Evolutionary conservation across 2,888 invertebrate genomes (phyloP).

Genomic region (Melitaea athalia): DNA sequence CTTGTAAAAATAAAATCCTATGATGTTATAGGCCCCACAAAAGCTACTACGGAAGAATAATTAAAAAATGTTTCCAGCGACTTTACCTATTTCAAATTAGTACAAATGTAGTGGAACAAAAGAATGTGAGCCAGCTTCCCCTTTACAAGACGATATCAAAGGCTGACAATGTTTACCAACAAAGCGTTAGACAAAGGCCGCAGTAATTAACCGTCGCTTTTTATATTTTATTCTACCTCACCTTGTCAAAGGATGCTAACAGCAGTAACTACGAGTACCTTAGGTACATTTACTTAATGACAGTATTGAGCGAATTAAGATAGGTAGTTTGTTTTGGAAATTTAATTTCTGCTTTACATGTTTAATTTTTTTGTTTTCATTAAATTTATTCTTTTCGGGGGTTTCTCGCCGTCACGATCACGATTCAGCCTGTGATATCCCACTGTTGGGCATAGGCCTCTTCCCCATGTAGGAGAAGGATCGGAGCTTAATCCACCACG

Average conservation of each 20-base stretch:
- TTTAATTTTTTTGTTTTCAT: too few species aligned
- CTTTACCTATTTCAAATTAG: slow-evolving; percentile 3
- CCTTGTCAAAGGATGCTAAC: slow-evolving; percentile 16
- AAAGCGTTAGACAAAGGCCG: slow-evolving; percentile 16
- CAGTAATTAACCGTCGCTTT: slow-evolving; percentile 20
- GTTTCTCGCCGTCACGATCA: too few species aligned
- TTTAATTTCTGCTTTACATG: too few species aligned
- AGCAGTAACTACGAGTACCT: slow-evolving; percentile 12
- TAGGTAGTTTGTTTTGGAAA: too few species aligned
- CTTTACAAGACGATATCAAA: slow-evolving; percentile 15
- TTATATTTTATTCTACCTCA: slow-evolving; percentile 20
- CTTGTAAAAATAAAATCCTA: too few species aligned
- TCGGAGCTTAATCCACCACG: too few species aligned
- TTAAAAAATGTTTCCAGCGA: neutral
- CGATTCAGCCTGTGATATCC: too few species aligned
- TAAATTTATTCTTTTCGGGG: too few species aligned
- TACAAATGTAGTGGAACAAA: slow-evolving; percentile 6
- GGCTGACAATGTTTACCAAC: slow-evolving; percentile 12
- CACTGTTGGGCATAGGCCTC: too few species aligned
- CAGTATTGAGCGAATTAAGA: neutral
- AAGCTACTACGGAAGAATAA: neutral
- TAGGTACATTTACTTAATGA: neutral
- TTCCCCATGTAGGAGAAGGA: too few species aligned
- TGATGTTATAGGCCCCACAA: neutral
- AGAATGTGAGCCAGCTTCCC: slow-evolving; percentile 5